A percentile compares a stretch with the other conserved stretches of the same genome.
Evolutionary conservation across 2,113 vertebrate species (phyloP).

Genomic region (Campylomormyrus numenius): DNA sequence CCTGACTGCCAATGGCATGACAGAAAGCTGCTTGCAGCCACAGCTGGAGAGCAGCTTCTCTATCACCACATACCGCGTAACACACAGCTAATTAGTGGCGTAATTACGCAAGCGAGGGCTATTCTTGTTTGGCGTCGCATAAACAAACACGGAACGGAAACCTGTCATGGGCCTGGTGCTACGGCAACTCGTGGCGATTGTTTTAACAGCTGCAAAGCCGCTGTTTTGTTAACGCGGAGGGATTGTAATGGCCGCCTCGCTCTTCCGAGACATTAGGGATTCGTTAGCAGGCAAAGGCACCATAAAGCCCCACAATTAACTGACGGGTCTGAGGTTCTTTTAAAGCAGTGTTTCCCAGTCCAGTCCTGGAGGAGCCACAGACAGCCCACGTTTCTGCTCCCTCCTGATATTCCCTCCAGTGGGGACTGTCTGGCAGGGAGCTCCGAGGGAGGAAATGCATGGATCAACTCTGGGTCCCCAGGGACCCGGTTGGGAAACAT

Average conservation of each 20-base stretch:
- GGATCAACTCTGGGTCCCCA: neutral
- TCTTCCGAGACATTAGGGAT: slow-evolving; percentile 20
- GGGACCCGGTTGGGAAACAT: neutral
- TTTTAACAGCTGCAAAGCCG: slow-evolving; percentile 17
- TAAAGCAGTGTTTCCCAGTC: slow-evolving; percentile 16
- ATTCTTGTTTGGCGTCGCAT: neutral
- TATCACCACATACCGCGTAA: neutral
- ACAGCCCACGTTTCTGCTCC: neutral
- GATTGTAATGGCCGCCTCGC: slow-evolving; percentile 13
- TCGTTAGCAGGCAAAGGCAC: slow-evolving; percentile 38
- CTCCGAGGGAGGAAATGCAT: neutral
- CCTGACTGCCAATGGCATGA: neutral
- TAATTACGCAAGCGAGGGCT: neutral
- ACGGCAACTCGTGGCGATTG: neutral
- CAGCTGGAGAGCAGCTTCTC: neutral
- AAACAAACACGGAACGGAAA: neutral
- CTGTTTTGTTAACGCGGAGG: neutral
- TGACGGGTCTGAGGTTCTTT: slow-evolving; percentile 32
- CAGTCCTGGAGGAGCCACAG: neutral
- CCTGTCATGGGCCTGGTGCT: neutral
- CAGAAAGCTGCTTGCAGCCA: neutral
- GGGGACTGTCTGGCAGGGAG: neutral
- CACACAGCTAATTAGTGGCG: neutral
- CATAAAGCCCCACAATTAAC: slow-evolving; percentile 39
- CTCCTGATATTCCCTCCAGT: neutral